Conservation (phyloP, 2,888 invertebrate genomes). For the Mimumesa dahlbomi region DNA sequence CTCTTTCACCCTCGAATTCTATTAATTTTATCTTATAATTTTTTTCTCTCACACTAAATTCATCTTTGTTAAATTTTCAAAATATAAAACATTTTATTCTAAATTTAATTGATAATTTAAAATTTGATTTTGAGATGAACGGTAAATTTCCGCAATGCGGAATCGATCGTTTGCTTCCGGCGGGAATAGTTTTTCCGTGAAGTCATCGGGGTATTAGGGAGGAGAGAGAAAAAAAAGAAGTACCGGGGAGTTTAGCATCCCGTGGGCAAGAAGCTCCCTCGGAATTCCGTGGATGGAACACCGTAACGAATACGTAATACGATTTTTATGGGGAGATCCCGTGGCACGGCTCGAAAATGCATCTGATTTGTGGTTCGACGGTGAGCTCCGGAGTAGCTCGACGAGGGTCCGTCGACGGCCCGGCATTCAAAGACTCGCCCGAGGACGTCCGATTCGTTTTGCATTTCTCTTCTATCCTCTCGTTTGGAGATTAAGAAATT, state of each 20-base stretch:
- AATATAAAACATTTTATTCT: too few relatives aligned
- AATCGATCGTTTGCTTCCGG: neutral
- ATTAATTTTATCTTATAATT: too few relatives aligned
- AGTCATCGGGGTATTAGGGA: constrained; percentile 2
- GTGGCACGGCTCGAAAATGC: constrained; percentile 72
- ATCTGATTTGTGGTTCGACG: constrained; percentile 77
- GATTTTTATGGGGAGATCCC: constrained; percentile 77
- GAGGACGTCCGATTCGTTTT: constrained; percentile 57
- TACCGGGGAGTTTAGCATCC: constrained; percentile 15
- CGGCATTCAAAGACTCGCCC: constrained; percentile 28
- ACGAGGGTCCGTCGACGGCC: constrained; percentile 45
- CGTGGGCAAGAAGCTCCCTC: constrained; percentile 30
- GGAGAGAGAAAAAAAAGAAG: constrained; percentile 1
- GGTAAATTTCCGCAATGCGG: neutral
- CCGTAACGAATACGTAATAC: constrained; percentile 79
- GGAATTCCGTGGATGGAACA: constrained; percentile 75
- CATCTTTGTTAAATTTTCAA: too few relatives aligned
- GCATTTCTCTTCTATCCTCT: constrained; percentile 43
- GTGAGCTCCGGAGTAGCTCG: constrained; percentile 8
- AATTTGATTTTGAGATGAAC: too few relatives aligned
- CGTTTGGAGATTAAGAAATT: constrained; percentile 54
- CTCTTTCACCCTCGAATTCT: too few relatives aligned
- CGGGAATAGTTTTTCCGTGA: neutral
- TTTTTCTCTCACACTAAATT: too few relatives aligned
- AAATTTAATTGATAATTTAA: too few relatives aligned